Evolutionary conservation across 1,140 invertebrate species (phyloP), one percentile per base, ranked within the genome.

Genomic region (Wasmannia auropunctata): DNA sequence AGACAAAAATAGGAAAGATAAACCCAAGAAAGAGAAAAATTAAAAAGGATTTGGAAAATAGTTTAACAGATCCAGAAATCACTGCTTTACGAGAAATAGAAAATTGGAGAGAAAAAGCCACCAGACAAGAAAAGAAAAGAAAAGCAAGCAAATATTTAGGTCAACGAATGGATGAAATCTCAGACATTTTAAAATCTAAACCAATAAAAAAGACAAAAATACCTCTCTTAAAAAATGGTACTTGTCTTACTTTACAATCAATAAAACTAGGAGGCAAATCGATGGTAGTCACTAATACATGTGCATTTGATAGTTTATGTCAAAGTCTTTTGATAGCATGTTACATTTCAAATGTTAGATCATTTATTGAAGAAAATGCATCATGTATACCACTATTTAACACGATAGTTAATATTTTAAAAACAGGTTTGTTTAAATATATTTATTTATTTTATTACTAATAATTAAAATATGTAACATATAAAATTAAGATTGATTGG

Each of bases 81-180:
- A 46, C 34, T 46, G 60, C 16, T 62, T 67, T 43, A 49, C 6
- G 43, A 70, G 25, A 70, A 1, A n/a, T 49, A 31, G 16, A 49
- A 70, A 70, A 49, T 31, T 70, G 67, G 67, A 70, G 16, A 31
- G 25, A 7, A 43, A 69, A 70, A 70, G 43, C 31, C 8, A 70
- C 25, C 11, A 16, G 3, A 49, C 25, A 70, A 49, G 10, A 49
- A 70, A 49, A 14, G 1, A 0, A 70, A 70, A 70, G 43, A 8
- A 49, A 70, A n/a, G n/a, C n/a, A n/a, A n/a, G n/a, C n/a, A n/a
- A 70, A 49, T 70, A 70, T 49, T 70, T 70, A 70, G 43, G 25
- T 10, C 25, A 31, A 31, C 67, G 22, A 10, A 70, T 49, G 43
- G 43, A 46, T 49, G 25, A 49, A 49, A 31, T 70, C 2, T 31